Evolutionary conservation across 2,113 vertebrate genomes (phyloP), one percentile per base, ranked within the genome.

Genomic region (Nothobranchius kuhntae): DNA sequence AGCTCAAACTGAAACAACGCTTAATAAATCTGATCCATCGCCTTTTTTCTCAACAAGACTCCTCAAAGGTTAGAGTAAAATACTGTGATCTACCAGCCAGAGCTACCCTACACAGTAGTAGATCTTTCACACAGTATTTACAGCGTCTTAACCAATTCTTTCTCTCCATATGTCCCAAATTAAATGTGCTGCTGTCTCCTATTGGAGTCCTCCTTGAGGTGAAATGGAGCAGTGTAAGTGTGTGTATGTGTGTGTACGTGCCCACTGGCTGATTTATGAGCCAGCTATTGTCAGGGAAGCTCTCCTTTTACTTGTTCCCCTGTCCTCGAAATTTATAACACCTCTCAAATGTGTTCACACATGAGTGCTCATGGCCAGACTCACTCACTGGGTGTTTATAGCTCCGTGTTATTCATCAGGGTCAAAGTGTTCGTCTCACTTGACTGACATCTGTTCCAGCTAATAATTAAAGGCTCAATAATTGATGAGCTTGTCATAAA

Each of bases 291-390:
- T 77, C 73, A 44, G 47, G 61, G 66, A 83, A 70, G 63, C 76
- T 71, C 77, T 72, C 42, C 71, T 82, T 83, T 82, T 61, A 81
- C 77, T 74, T 36, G 53, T 38, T 69, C 58, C 26, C 71, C 7
- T 40, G 72, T 84, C 83, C 75, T 86, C 81, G 61, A 78, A 78
- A 89, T 89, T 87, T 78, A 89, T 80, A 57, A 73, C 79, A 55
- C 60, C 77, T 75, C 61, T 79, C 56, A 52, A 61, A 74, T 17
- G 62, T 45, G 73, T 70, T 84, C 82, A 83, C 72, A 78, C 81
- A 56, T 17, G 30, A 78, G 65, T 45, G 81, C 68, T 66, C 78
- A 51, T 42, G 61, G 75, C 47, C 69, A 17, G 35, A 71, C 74
- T 69, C 53, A 44, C 67, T 66, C 44, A 0, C 53, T 11, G 54